Percentiles rank a stretch among this genome's conserved stretches.
These are phyloP conservation scores for Odontamblyopus rebecca DNA, from an alignment of 2,797 vertebrate genomes.

Conservation along the genomic window DNA sequence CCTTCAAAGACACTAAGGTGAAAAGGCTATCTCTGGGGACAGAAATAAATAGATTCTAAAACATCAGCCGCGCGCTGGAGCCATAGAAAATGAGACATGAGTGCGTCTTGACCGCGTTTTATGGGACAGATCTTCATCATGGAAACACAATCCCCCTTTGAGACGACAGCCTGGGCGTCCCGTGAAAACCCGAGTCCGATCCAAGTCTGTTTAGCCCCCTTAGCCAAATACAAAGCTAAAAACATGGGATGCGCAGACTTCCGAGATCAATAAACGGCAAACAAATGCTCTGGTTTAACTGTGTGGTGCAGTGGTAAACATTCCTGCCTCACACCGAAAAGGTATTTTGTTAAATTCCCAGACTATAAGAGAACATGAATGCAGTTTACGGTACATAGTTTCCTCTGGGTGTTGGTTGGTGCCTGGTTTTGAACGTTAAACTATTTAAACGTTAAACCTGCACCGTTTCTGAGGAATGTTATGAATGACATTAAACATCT, in stretches of 20 bases:
- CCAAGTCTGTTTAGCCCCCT: slow-evolving; percentile 44
- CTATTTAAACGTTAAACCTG: neutral
- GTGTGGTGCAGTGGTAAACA: neutral
- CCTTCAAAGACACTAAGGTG: neutral
- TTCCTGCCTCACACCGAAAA: neutral
- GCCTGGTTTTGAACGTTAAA: too few species aligned
- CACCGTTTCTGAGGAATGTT: neutral
- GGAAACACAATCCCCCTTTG: slow-evolving; percentile 49
- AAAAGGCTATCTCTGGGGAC: neutral
- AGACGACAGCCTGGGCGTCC: slow-evolving; percentile 43
- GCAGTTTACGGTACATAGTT: too few species aligned
- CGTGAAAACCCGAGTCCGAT: slow-evolving; percentile 26
- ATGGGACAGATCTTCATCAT: slow-evolving; percentile 39
- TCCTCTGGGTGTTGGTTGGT: too few species aligned
- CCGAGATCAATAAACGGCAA: neutral
- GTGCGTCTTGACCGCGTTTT: slow-evolving; percentile 43
- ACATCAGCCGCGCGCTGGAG: neutral
- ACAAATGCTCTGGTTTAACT: neutral
- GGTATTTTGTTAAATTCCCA: neutral
- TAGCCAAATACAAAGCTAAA: slow-evolving; percentile 45
- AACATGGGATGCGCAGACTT: neutral
- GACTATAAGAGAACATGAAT: neutral
- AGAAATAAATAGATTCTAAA: neutral
- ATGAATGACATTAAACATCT: neutral
- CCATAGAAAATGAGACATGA: slow-evolving; percentile 17